Base-by-base conservation (phyloP, 2,888 invertebrate genomes). In the Synanthedon vespiformis region DNA sequence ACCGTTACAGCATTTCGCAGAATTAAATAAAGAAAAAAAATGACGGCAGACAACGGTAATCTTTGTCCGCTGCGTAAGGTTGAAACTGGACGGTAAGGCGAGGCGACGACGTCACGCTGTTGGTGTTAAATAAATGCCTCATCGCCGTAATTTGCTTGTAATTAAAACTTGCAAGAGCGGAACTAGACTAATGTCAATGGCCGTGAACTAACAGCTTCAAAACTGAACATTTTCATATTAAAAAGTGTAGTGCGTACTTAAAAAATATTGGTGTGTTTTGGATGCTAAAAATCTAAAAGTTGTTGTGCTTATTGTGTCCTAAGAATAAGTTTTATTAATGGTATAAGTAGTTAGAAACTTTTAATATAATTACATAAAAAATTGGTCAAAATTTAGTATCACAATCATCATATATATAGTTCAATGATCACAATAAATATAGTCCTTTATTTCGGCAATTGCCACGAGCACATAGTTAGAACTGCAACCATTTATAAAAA, bases 1-100 rank as follows among this genome's bases (percentile, higher is more conserved):
- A 85, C 86, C 86, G 86, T 86, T 86, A 86, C 74, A 72, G 61
- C 71, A 77, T 74, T 86, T 84, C 84, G 83, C 76, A 66, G 86
- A 86, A 85, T 79, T 73, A 78, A 82, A 79, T 71, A 74, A 76
- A 77, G 71, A 68, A 71, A 75, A 52, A 81, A 77, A 79, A 74
- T 72, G 70, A 73, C 72, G 69, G 72, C 61, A 70, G 65, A 65
- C 77, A 87, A 84, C 86, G 82, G 85, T 84, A 82, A 79, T 80
- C 77, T 78, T 74, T 75, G 80, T 77, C 76, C 70, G 70, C 63
- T 62, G 64, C 60, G 70, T 76, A 74, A 77, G 72, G 74, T 72
- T 70, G 73, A 72, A 74, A 72, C 69, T 68, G 67, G 66, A 71
- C 74, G 69, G 75, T 78, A 75, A 67, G 60, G 57, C 64, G 67